A percentile compares a stretch with the other conserved stretches of the same genome.
phyloP scores from a whole-genome alignment of 2,888 invertebrate species.

The Liopterus haemorrhoidalis region DNA sequence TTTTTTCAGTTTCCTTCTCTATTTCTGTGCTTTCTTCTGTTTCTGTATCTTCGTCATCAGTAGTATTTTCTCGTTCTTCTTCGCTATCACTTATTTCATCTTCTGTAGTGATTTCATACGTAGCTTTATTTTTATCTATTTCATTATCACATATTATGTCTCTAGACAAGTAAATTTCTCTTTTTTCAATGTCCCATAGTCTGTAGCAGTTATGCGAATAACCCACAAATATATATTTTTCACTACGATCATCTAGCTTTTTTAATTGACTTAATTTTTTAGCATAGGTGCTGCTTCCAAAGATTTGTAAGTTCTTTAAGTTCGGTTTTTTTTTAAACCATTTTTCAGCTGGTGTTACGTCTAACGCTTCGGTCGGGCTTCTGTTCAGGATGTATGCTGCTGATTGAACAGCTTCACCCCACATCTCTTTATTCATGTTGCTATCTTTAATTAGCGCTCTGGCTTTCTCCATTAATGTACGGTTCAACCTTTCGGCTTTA shows the following conservation, averaged over 20 bases:
- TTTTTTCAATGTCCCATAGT: constrained; percentile 4
- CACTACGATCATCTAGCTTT: constrained; percentile 30
- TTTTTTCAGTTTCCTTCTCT: background rate
- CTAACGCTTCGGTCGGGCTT: constrained; percentile 21
- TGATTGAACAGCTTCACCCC: constrained; percentile 28
- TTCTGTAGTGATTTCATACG: background rate
- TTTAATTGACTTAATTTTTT: constrained; percentile 22
- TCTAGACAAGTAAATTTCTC: constrained; percentile 6
- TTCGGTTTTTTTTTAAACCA: constrained; percentile 31
- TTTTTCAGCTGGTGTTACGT: constrained; percentile 29
- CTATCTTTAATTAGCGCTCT: constrained; percentile 30
- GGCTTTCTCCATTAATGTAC: constrained; percentile 29
- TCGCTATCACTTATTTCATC: background rate
- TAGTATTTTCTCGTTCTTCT: background rate
- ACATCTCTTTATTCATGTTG: constrained; percentile 26
- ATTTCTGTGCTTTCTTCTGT: background rate
- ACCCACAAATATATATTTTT: constrained; percentile 27
- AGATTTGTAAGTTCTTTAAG: constrained; percentile 28
- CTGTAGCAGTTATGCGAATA: constrained; percentile 24
- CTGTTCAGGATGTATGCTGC: constrained; percentile 29
- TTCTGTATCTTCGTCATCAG: background rate
- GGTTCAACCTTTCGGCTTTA: constrained; percentile 29
- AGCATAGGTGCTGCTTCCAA: constrained; percentile 28
- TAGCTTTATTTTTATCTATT: constrained; percentile 2
- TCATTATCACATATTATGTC: no score